Evolutionary conservation across 2,888 invertebrate genomes (phyloP), one percentile per base, ranked within the genome.

Genomic region (Hecatera dysodea): DNA sequence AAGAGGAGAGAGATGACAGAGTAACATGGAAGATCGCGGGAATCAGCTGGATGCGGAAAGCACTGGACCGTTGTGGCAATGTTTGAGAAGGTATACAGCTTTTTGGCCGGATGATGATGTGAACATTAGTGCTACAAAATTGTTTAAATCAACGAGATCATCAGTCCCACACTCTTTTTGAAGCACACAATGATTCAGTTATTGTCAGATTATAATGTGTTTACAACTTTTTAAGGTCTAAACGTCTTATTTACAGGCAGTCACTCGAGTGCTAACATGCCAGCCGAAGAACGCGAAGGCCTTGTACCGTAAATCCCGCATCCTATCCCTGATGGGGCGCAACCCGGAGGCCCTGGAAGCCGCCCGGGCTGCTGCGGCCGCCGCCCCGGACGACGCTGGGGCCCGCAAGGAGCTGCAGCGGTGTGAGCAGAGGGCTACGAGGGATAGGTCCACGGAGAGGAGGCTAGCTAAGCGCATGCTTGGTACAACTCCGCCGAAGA

Each of bases 211-310:
- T 15, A 33, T 33, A 33, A 5, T 33, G 29, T 39, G 11, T 39
- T 39, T 12, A 39, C 39, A 44, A n/a, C 44, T n/a, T 8, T 44
- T 36, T 36, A 8, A 36, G 11, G 4, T 4, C 2, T 2, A 2
- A 4, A 29, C 6, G 46, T 50, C n/a, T 27, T 12, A 4, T 52
- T 78, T 78, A 0, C 96, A 97, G 92, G 98, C 98, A 12, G 97
- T 99, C 39, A 98, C 98, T 63, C 96, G 97, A 88, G 99, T 99
- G 3, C 94, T 99, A 19, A 96, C 97, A 76, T 98, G 98, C 88
- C 98, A 99, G 90, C 98, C 99, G 0, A 95, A 97, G 74, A 99
- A 99, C 95, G 97, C 98, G 0, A 99, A 99, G 93, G 99, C 99
- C 0, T 94, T 99, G 19, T 99, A 98, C 91, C 97, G 99, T 87